Evolutionary conservation across 2,797 vertebrate species (phyloP), one percentile per base, ranked within the genome.

Genomic region (Anguilla pacifica): DNA sequence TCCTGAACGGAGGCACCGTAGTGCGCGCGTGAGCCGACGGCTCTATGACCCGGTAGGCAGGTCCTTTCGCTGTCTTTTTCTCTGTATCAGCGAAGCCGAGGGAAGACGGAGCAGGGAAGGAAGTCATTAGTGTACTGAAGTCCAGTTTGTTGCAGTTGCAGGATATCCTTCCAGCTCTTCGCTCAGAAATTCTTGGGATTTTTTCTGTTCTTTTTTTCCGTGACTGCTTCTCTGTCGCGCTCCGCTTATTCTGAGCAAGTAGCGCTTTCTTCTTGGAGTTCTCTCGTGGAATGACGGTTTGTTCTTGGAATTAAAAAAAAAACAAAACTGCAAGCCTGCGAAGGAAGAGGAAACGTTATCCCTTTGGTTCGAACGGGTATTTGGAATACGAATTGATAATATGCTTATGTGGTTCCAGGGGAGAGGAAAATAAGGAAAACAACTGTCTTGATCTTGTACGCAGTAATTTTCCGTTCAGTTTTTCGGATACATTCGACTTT

Each of bases 31-130:
- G 35, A 35, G 35, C 35, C 35, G 81, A 89, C 94, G 95, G 95
- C 95, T 94, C 93, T 96, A 96, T 95, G 96, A 95, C 95, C 96
- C 94, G 89, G 95, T 92, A 92, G 88, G 91, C 87, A 28, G 88
- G 91, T 88, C 59, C 86, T 91, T 35, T 90, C 86, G 82, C 89
- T 87, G 81, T 84, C 87, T 74, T 70, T 77, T 77, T 61, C 85
- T 51, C 89, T 90, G 90, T 57, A 91, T 92, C 82, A 91, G 93
- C 92, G 91, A 93, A 89, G 93, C 90, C 93, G 91, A 88, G 89
- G 93, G 93, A 92, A 85, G 86, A 81, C 82, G 53, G 91, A 87
- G 93, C 92, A 91, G 94, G 94, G 95, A 95, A 94, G 94, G 94
- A 95, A 96, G 94, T 96, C 94, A 93, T 96, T 95, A 94, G 93